A percentile compares a stretch with the other conserved stretches of the same genome.
Conservation (phyloP, 2,113 vertebrate genomes). For the Illadopsis cleaveri region DNA sequence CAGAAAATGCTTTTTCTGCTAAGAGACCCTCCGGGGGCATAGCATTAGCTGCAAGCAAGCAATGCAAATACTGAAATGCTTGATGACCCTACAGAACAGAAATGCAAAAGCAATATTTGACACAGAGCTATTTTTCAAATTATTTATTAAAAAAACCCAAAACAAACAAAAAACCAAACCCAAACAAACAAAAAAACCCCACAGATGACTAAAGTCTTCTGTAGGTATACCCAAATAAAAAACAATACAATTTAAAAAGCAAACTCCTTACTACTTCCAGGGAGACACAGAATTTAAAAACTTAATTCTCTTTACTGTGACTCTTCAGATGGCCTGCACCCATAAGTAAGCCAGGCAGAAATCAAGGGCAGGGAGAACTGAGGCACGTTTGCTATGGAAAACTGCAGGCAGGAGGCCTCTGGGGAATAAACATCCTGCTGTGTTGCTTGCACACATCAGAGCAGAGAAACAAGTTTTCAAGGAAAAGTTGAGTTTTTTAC, state of each 20-base stretch:
- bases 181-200: not conserved
- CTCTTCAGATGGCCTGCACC: not conserved
- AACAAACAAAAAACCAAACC: no score
- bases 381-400: not conserved
- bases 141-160: not conserved
- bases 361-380: not conserved
- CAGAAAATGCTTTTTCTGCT: not conserved
- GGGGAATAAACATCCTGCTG: not conserved
- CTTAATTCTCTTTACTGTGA: not conserved
- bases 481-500: not conserved
- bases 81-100: constrained; percentile 1
- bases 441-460: not conserved
- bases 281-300: not conserved
- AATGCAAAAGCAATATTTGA: constrained; percentile 22
- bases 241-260: not conserved
- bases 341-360: not conserved
- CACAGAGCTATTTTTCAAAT: not conserved
- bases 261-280: not conserved
- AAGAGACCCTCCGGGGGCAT: not conserved
- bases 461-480: not conserved
- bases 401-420: not conserved
- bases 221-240: not conserved
- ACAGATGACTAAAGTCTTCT: not conserved
- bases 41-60: constrained; percentile 11
- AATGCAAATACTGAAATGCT: constrained; percentile 9